Evolutionary conservation across 2,797 vertebrate species (phyloP).

Genomic region (Bovichtus variegatus): DNA sequence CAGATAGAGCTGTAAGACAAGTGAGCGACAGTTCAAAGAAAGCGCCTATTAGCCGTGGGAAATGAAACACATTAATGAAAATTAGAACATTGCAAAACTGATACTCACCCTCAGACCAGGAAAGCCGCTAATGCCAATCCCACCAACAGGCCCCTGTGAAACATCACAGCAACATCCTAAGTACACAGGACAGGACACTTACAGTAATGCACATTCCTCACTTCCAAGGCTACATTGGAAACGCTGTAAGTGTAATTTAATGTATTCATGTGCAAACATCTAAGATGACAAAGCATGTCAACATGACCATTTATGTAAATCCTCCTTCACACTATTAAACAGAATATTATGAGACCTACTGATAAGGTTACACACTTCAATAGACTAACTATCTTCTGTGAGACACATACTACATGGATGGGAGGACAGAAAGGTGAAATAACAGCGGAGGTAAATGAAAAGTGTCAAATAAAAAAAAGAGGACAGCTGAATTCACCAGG

Average conservation of each 20-base stretch:
- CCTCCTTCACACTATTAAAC: not conserved
- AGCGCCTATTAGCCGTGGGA: not conserved
- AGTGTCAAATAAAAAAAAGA: not conserved
- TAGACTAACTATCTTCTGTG: not conserved
- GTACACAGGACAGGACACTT: constrained; percentile 57
- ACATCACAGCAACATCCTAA: constrained; percentile 72
- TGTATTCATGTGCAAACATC: not conserved
- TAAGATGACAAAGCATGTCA: not conserved
- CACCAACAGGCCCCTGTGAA: constrained; percentile 92
- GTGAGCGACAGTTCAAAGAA: not conserved
- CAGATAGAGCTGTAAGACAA: constrained; percentile 11
- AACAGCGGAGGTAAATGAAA: not conserved
- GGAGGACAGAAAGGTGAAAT: not conserved
- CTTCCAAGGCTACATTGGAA: constrained; percentile 10
- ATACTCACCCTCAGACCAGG: constrained; percentile 95
- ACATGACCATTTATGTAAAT: not conserved
- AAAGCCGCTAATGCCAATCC: constrained; percentile 91
- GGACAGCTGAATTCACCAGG: not conserved
- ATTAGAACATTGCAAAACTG: not conserved
- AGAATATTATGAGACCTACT: not conserved
- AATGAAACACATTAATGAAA: constrained; percentile 14
- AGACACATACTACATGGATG: not conserved
- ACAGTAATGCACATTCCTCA: constrained; percentile 38
- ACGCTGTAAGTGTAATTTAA: not conserved
- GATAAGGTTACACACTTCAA: not conserved